These are phyloP conservation scores for Sebastes schlegelii DNA, from an alignment of 2,113 vertebrate species.

Conservation along the genomic window DNA sequence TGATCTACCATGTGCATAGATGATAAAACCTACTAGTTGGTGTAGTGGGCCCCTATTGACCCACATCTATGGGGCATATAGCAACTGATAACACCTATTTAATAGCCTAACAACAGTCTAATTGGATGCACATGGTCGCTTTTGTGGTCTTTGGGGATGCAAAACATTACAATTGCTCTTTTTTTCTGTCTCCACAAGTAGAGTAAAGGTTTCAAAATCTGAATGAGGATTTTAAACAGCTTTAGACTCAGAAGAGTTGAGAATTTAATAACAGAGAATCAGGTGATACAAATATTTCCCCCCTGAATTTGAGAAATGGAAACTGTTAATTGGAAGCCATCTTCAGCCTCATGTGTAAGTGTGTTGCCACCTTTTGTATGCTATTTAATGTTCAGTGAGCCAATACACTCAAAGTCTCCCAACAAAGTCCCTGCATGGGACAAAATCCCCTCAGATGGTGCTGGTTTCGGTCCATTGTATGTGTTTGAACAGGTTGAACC, in stretches of 20 bases:
- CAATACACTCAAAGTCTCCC: background rate
- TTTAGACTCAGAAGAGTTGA: background rate
- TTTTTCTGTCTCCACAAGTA: background rate
- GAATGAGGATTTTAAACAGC: background rate
- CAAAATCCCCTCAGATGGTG: background rate
- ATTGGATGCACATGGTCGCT: background rate
- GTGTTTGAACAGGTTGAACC: background rate
- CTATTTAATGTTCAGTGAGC: constrained; percentile 2
- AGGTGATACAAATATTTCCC: constrained; percentile 17
- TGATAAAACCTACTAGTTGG: too few relatives aligned
- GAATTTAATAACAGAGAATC: constrained; percentile 1
- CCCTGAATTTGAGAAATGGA: constrained; percentile 32
- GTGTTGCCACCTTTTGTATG: constrained; percentile 11
- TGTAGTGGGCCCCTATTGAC: too few relatives aligned
- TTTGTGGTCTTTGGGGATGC: background rate
- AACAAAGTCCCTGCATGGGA: background rate
- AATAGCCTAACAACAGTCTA: too few relatives aligned
- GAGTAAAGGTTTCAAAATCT: background rate
- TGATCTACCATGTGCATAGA: too few relatives aligned
- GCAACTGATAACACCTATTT: too few relatives aligned
- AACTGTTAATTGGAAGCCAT: constrained; percentile 24
- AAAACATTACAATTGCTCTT: background rate
- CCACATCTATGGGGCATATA: too few relatives aligned
- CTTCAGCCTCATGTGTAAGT: background rate
- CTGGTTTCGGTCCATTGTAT: background rate